Evolutionary conservation across 2,797 vertebrate genomes (phyloP).

Genomic region (Sylvilagus floridanus): DNA sequence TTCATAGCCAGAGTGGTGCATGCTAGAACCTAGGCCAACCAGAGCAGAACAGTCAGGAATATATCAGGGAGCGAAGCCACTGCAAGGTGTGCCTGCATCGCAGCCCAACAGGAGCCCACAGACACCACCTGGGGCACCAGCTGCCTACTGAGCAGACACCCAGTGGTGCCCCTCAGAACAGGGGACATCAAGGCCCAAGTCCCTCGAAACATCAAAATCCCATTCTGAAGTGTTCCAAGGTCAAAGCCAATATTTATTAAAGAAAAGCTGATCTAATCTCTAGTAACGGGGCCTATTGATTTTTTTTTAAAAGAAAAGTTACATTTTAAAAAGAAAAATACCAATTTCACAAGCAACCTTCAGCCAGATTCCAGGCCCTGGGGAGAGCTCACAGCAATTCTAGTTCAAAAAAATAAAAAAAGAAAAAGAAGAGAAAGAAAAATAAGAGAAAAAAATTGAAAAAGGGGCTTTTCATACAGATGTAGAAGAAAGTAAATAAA

Average conservation of each 20-base stretch:
- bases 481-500: slow-evolving; percentile 75
- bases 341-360: slow-evolving; percentile 67
- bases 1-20: background rate
- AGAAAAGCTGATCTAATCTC: slow-evolving; percentile 61
- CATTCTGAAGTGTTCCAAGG: background rate
- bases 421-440: background rate
- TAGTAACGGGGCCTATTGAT: slow-evolving; percentile 68
- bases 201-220: background rate
- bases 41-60: background rate
- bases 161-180: background rate
- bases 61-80: background rate
- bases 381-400: slow-evolving; percentile 59
- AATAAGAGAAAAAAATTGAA: slow-evolving; percentile 8
- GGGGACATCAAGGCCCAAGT: background rate
- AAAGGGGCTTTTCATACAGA: slow-evolving; percentile 61
- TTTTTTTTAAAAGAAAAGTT: slow-evolving; percentile 64
- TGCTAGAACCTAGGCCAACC: background rate
- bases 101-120: background rate
- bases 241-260: slow-evolving; percentile 64
- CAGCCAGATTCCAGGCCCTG: slow-evolving; percentile 41
- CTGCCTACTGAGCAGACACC: background rate
- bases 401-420: background rate
- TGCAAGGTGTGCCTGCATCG: background rate
- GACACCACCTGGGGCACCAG: background rate
- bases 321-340: slow-evolving; percentile 68